Conservation (phyloP, 2,888 invertebrate species). For the Lepidonotus clava region DNA sequence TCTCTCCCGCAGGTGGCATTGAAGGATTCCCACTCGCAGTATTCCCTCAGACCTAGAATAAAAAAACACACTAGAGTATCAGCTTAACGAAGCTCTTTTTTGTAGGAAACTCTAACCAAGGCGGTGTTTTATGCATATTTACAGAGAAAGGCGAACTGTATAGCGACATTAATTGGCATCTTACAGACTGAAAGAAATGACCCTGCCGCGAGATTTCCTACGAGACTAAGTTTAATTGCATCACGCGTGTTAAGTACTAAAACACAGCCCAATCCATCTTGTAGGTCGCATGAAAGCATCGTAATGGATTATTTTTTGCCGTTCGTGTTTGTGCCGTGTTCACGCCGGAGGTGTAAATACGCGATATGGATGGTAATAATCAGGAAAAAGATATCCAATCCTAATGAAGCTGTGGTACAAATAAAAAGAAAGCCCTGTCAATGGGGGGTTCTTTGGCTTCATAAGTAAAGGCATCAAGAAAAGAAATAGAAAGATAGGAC, state of each 20-base stretch:
- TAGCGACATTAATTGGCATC: neutral
- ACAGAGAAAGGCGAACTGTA: neutral
- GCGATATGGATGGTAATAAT: neutral
- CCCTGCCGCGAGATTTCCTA: neutral
- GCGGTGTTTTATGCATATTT: neutral
- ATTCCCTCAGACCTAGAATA: slow-evolving; percentile 55
- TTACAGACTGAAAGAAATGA: neutral
- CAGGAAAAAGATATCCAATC: too few species aligned
- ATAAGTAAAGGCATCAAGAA: too few species aligned
- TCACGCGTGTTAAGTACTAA: neutral
- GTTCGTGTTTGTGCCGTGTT: neutral
- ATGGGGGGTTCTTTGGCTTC: neutral
- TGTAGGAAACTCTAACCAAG: neutral
- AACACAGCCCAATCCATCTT: neutral
- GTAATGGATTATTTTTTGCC: neutral
- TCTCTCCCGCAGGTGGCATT: slow-evolving; percentile 59
- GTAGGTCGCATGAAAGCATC: neutral
- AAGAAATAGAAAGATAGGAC: neutral
- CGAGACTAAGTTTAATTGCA: neutral
- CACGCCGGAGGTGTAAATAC: neutral
- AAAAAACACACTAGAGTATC: neutral
- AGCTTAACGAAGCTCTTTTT: neutral
- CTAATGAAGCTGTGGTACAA: too few species aligned
- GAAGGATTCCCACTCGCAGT: slow-evolving; percentile 63
- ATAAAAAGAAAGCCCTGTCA: too few species aligned